A percentile compares a stretch with the other conserved stretches of the same genome.
Evolutionary conservation across 2,113 vertebrate species (phyloP).

Genomic region (Macrotis lagotis): DNA sequence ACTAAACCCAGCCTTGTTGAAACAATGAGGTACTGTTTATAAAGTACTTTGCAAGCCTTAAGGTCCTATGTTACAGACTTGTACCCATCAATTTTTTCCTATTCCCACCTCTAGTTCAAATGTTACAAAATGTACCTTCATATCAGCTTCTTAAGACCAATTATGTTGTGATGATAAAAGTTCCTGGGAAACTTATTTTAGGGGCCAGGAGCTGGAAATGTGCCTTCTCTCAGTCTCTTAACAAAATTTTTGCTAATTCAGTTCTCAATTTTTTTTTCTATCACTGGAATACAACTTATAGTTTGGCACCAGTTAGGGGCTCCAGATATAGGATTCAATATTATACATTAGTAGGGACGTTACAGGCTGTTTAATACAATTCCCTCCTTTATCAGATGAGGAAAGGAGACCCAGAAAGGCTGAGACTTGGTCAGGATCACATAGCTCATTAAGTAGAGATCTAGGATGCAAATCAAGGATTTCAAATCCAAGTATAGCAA

Average conservation of each 20-base stretch:
- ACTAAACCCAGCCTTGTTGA: neutral
- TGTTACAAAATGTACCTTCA: neutral
- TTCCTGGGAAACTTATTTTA: neutral
- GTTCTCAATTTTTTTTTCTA: neutral
- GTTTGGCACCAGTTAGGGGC: neutral
- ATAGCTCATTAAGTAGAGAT: neutral
- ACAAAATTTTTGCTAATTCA: neutral
- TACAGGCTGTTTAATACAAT: neutral
- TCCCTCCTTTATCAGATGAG: neutral
- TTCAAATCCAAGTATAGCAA: neutral
- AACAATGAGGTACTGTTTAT: neutral
- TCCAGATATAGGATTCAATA: neutral
- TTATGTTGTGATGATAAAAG: neutral
- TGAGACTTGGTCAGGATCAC: no score
- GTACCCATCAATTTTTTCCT: neutral
- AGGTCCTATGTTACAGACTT: neutral
- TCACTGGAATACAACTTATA: neutral
- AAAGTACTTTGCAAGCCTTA: neutral
- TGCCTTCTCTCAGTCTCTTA: neutral
- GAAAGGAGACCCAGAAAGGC: neutral
- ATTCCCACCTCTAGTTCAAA: neutral
- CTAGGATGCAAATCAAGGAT: neutral
- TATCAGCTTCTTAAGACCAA: neutral
- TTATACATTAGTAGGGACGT: neutral
- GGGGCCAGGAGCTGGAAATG: neutral